Conservation (phyloP, 2,888 invertebrate species). For the Drosophila anceps region DNA sequence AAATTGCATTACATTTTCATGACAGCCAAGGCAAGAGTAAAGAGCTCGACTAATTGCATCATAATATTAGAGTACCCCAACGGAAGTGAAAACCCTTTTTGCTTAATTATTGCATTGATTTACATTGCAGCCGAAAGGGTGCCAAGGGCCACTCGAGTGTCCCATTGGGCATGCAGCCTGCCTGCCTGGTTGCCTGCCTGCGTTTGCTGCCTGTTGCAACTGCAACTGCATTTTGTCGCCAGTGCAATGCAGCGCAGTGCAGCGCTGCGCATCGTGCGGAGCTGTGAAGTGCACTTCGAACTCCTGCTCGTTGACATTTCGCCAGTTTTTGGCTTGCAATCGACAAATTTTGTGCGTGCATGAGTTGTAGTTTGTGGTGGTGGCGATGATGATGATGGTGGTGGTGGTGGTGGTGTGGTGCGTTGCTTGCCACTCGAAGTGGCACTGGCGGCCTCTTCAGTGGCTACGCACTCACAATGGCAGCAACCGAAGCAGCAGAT, state of each 20-base stretch:
- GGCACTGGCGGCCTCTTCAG: conserved; percentile 53
- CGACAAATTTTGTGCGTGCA: conserved; percentile 66
- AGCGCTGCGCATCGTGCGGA: conserved; percentile 7
- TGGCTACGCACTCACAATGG: conserved; percentile 60
- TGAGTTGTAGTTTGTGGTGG: conserved; percentile 77
- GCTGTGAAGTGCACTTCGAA: conserved; percentile 44
- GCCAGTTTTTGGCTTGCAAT: conserved; percentile 59
- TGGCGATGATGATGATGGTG: not conserved
- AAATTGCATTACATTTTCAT: not conserved
- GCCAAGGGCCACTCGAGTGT: conserved; percentile 55
- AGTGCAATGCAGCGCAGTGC: conserved; percentile 58
- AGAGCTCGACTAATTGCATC: not conserved
- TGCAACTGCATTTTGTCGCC: conserved; percentile 69
- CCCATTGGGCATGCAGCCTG: conserved; percentile 37
- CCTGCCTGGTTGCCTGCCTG: not conserved
- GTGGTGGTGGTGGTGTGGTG: conserved; percentile 58
- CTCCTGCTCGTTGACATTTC: conserved; percentile 65
- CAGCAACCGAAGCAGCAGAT: conserved; percentile 31
- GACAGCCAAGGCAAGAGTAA: not conserved
- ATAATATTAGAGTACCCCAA: not conserved
- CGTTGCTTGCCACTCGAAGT: conserved; percentile 34
- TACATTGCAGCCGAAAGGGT: conserved; percentile 38
- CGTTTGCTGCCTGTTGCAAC: conserved; percentile 21
- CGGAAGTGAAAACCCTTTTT: conserved; percentile 41
- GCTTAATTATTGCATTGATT: conserved; percentile 82